phyloP scores from a whole-genome alignment of 2,113 vertebrate genomes.

The Nycticebus coucang region DNA sequence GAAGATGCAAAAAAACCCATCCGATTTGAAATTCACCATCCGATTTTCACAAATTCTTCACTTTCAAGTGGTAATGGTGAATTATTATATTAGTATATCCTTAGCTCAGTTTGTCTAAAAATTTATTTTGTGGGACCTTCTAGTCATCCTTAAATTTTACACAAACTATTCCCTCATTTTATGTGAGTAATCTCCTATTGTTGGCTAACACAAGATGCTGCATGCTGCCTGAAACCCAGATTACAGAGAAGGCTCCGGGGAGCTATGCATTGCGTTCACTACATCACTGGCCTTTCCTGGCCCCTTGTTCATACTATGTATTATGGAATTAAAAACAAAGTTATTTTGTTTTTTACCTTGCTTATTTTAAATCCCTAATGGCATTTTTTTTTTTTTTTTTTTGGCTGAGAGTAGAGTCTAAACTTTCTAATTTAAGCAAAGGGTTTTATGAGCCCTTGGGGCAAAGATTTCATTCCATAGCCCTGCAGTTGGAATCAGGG shows the following conservation, averaged over 20 bases:
- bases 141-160: background rate
- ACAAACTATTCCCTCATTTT: background rate
- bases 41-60: background rate
- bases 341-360: constrained; percentile 11
- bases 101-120: background rate
- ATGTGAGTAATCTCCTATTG: background rate
- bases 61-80: background rate
- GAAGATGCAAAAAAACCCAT: background rate
- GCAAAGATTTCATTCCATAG: constrained; percentile 39
- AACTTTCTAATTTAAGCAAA: constrained; percentile 62
- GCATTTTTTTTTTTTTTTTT: background rate
- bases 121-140: constrained; percentile 37
- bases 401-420: background rate
- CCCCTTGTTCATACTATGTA: background rate
- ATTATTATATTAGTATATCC: background rate
- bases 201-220: background rate
- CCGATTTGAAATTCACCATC: background rate
- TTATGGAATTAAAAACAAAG: background rate
- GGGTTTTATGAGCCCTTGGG: constrained; percentile 27
- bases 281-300: background rate
- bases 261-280: background rate
- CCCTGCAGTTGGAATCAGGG: constrained; percentile 16
- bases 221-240: background rate
- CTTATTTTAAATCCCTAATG: constrained; percentile 27
- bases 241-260: background rate